phyloP scores from a whole-genome alignment of 2,797 vertebrate genomes.

The Gallinago nigripennis region DNA sequence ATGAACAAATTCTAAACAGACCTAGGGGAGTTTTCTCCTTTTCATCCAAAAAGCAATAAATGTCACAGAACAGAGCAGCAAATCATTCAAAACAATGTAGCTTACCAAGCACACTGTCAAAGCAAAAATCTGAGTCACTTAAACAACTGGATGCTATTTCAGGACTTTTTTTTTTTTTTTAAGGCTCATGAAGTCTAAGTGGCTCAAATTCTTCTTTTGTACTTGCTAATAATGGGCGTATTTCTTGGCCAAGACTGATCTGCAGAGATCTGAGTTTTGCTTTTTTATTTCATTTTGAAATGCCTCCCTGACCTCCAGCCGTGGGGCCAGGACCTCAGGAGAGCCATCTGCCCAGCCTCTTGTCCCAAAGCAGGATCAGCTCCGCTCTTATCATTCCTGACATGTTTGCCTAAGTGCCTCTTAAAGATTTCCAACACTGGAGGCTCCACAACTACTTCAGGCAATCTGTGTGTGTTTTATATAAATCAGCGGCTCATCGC shows the following conservation, averaged over 20 bases:
- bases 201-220: conserved; percentile 54
- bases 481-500: conserved; percentile 40
- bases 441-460: conserved; percentile 40
- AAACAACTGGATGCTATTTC: conserved; percentile 63
- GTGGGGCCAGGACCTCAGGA: not conserved
- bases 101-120: conserved; percentile 63
- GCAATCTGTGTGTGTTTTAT: conserved; percentile 29
- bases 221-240: conserved; percentile 44
- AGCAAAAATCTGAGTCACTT: conserved; percentile 56
- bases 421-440: conserved; percentile 28
- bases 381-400: conserved; percentile 42
- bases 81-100: conserved; percentile 58
- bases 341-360: conserved; percentile 50
- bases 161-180: not conserved
- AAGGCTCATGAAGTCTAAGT: conserved; percentile 40
- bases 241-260: conserved; percentile 22
- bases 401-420: conserved; percentile 42
- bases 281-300: conserved; percentile 13
- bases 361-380: not conserved
- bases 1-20: conserved; percentile 66
- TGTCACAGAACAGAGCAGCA: conserved; percentile 58
- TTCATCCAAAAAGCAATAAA: conserved; percentile 67
- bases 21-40: conserved; percentile 63
- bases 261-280: not conserved
- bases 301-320: conserved; percentile 20